Conservation (phyloP, 2,888 invertebrate genomes). For the Apeira syringaria region DNA sequence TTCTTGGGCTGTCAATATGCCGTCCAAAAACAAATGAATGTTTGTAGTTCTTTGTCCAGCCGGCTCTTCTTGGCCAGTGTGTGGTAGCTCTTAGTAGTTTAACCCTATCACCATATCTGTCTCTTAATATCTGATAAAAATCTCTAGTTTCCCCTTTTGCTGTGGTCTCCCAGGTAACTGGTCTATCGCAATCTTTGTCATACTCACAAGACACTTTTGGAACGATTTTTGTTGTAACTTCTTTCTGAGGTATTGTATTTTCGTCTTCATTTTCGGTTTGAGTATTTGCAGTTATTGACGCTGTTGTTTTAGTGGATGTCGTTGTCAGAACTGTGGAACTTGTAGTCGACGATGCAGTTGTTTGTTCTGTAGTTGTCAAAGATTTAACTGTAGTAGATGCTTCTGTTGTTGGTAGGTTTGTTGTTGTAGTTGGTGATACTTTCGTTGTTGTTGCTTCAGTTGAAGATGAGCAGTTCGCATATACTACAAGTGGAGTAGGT, state of each 20-base stretch:
- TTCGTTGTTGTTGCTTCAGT: conserved; percentile 4
- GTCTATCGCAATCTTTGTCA: conserved; percentile 49
- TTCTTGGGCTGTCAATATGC: conserved; percentile 32
- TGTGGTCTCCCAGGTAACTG: conserved; percentile 69
- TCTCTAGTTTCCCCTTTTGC: conserved; percentile 60
- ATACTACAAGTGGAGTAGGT: neutral
- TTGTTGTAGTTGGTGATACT: neutral
- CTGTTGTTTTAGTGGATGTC: neutral
- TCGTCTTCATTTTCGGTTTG: conserved; percentile 2
- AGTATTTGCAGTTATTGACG: neutral
- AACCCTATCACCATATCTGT: conserved; percentile 50
- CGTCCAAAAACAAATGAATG: conserved; percentile 39
- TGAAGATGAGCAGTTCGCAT: neutral
- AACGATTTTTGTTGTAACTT: neutral
- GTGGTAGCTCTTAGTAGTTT: conserved; percentile 54
- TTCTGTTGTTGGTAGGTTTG: neutral
- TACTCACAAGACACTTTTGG: neutral
- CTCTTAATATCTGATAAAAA: conserved; percentile 58
- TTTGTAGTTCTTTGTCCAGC: conserved; percentile 13
- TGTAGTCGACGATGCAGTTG: conserved; percentile 4
- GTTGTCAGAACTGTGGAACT: neutral
- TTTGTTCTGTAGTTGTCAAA: neutral
- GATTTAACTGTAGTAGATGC: neutral
- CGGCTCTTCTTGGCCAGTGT: conserved; percentile 38
- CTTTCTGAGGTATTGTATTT: conserved; percentile 11